Conservation (phyloP, 2,888 invertebrate species). For the Apotomis capreana region DNA sequence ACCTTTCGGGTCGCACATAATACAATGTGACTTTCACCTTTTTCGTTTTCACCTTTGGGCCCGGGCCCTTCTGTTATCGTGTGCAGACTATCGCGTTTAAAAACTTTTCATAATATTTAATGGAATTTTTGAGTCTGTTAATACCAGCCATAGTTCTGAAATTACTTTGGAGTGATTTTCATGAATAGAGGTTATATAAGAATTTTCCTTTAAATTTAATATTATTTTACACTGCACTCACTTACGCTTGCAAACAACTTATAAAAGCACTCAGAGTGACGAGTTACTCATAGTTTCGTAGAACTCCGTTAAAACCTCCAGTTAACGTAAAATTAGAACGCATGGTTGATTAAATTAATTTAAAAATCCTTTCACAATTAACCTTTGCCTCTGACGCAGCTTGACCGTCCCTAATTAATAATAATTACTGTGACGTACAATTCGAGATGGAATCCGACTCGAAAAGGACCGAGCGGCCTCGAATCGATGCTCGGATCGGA, state of each 20-base stretch:
- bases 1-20: constrained; percentile 38
- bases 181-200: neutral
- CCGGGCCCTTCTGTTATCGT: constrained; percentile 31
- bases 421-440: constrained; percentile 60
- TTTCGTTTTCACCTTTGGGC: constrained; percentile 40
- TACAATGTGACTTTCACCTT: constrained; percentile 41
- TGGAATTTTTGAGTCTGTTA: constrained; percentile 6
- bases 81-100: constrained; percentile 25
- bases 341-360: constrained; percentile 35
- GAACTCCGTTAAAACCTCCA: constrained; percentile 8
- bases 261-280: constrained; percentile 6
- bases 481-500: constrained; percentile 72
- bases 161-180: constrained; percentile 21
- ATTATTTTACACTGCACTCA: neutral
- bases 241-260: constrained; percentile 15
- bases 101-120: constrained; percentile 32
- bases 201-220: neutral
- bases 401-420: constrained; percentile 43
- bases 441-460: constrained; percentile 69
- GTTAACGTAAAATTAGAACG: constrained; percentile 22
- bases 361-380: constrained; percentile 36
- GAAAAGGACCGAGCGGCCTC: constrained; percentile 70
- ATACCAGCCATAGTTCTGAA: constrained; percentile 7
- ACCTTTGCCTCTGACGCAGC: constrained; percentile 32
- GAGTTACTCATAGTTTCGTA: constrained; percentile 1